phyloP scores from a whole-genome alignment of 2,888 invertebrate species.

The Cheilosia scutellata region DNA sequence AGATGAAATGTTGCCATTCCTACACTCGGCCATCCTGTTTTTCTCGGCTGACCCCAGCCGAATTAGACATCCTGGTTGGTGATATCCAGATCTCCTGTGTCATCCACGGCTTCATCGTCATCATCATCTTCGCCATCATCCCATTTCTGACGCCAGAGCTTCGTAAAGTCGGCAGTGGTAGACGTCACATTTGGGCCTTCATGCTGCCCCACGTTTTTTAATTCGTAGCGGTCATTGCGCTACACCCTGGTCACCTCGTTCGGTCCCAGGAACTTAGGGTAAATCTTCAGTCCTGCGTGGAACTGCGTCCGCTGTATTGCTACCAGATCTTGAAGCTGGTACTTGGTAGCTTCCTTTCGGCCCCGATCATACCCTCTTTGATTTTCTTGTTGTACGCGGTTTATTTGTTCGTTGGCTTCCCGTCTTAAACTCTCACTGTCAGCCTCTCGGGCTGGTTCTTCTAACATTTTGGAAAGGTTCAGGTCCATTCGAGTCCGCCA shows the following conservation, averaged over 20 bases:
- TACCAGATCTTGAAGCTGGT: not conserved
- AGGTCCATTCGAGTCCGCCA: not conserved
- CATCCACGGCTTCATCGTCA: constrained; percentile 54
- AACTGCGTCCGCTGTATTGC: constrained; percentile 48
- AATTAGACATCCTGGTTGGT: not conserved
- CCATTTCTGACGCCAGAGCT: too few species aligned
- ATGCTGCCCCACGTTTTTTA: constrained; percentile 35
- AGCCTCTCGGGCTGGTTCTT: not conserved
- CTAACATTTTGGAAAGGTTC: constrained; percentile 1
- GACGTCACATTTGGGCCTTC: constrained; percentile 40
- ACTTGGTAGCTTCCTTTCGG: not conserved
- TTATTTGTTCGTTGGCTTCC: too few species aligned
- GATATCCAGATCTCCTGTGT: not conserved
- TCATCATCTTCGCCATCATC: constrained; percentile 13
- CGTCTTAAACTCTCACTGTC: too few species aligned
- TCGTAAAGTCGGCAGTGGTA: too few species aligned
- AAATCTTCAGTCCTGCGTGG: constrained; percentile 58
- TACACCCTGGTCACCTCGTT: constrained; percentile 49
- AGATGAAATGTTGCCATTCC: not conserved
- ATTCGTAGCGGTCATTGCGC: constrained; percentile 56
- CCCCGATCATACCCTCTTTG: not conserved
- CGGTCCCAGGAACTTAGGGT: constrained; percentile 57
- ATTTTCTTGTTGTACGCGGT: not conserved
- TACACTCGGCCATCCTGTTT: constrained; percentile 14
- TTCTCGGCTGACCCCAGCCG: constrained; percentile 11